Evolutionary conservation across 1,140 invertebrate species (phyloP), one percentile per base, ranked within the genome.

Genomic region (Drosophila mauritiana): DNA sequence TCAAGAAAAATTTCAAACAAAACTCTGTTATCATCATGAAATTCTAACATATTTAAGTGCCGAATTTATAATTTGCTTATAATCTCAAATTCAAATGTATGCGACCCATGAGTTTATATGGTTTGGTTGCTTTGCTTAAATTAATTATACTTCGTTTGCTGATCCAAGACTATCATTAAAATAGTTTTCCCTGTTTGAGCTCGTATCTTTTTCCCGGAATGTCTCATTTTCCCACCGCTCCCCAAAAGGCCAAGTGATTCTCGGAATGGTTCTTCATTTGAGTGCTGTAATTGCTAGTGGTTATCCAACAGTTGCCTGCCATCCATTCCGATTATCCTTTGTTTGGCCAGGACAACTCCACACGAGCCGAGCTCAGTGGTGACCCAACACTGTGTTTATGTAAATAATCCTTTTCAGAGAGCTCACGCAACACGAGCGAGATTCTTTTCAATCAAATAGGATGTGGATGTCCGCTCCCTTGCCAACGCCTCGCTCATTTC

Each of bases 401-500:
- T 73, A 86, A 86, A 86, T 81, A 81, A 74, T 70, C 56, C 43
- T 59, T 42, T 73, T 58, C 40, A 62, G 34, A 43, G 17, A 15
- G 34, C 40, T 37, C 42, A 39, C 40, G 49, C 63, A 45, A 53
- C 42, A 57, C 40, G 13, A 42, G 12, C 22, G 62, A 62, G 77
- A 76, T 84, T 81, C 51, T 67, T 78, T 81, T 72, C 64, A 82
- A 68, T 78, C 70, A 59, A 69, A 15, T 39, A 39, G 64, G 46
- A 70, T 61, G 68, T 62, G 52, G 53, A 70, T 48, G 48, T 52
- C 74, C 39, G 46, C 31, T 17, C 43, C 40, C 43, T 17, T 20
- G 64, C 40, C 63, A 51, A 77, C 43, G 53, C 67, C 61, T 57
- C 45, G 40, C 25, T 36, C 36, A 55, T 46, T 39, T 27, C 45